Conservation (phyloP, 2,888 invertebrate species). For the Gibbula magus region DNA sequence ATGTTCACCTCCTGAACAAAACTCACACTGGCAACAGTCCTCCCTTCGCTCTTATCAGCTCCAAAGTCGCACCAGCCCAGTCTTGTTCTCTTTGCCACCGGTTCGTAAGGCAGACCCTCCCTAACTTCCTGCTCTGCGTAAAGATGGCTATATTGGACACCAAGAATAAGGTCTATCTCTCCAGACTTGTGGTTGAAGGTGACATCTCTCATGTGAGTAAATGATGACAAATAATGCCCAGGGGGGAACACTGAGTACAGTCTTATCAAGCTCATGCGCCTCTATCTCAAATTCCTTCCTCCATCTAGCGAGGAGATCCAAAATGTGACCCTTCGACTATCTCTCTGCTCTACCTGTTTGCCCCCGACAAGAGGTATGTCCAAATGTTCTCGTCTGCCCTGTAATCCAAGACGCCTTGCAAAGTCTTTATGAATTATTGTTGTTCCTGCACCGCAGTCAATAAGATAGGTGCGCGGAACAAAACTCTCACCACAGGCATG, state of each 20-base stretch:
- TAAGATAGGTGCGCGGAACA: conserved; percentile 1
- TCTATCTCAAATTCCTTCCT: conserved; percentile 27
- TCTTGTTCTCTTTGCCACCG: conserved; percentile 20
- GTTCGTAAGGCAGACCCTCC: conserved; percentile 21
- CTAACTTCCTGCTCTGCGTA: conserved; percentile 21
- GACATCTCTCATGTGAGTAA: not conserved
- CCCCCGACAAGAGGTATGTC: not conserved
- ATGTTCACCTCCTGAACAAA: conserved; percentile 26
- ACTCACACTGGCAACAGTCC: not conserved
- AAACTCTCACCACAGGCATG: conserved; percentile 20
- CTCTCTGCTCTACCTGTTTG: not conserved
- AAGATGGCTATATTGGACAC: conserved; percentile 30
- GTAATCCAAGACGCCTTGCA: conserved; percentile 15
- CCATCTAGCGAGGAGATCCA: not conserved
- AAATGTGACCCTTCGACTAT: conserved; percentile 22
- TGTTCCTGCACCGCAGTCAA: conserved; percentile 29
- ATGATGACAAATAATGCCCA: not conserved
- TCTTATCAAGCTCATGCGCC: conserved; percentile 32
- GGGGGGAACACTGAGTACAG: conserved; percentile 22
- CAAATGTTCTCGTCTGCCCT: conserved; percentile 12
- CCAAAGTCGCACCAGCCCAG: conserved; percentile 33
- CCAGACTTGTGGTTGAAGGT: conserved; percentile 19
- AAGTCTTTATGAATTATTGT: conserved; percentile 16
- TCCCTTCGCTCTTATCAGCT: not conserved
- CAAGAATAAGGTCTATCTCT: conserved; percentile 13